Percentiles rank a stretch among this genome's conserved stretches.
phyloP scores from a whole-genome alignment of 2,113 vertebrate genomes.

The Ondatra zibethicus region DNA sequence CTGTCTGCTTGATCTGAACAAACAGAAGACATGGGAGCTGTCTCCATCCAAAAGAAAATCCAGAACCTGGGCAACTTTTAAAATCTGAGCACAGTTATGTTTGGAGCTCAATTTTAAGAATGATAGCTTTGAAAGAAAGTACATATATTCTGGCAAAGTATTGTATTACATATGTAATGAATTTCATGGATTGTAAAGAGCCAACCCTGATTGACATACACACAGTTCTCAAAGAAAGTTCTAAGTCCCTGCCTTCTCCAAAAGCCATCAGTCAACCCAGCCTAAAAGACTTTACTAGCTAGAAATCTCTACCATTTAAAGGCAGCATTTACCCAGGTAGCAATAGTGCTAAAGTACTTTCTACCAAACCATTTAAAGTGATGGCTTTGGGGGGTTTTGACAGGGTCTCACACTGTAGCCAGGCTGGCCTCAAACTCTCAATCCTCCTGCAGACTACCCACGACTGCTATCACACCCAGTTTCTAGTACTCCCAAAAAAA shows the following conservation, averaged over 20 bases:
- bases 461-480: neutral
- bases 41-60: conserved; percentile 15
- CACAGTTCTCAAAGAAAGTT: neutral
- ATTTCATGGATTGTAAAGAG: neutral
- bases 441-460: neutral
- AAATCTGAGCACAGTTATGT: neutral
- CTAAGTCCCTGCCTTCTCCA: neutral
- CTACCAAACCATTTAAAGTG: conserved; percentile 32
- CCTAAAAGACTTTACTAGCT: neutral
- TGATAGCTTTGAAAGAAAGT: neutral
- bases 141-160: neutral
- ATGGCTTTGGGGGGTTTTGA: neutral
- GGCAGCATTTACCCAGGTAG: neutral
- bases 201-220: neutral
- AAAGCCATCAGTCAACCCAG: neutral
- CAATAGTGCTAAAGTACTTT: neutral
- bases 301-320: neutral
- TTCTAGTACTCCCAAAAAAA: neutral
- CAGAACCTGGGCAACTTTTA: neutral
- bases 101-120: neutral
- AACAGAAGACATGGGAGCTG: neutral
- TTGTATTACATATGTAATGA: neutral
- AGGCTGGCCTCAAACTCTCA: neutral
- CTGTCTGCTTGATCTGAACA: neutral
- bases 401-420: neutral